Base-by-base conservation (phyloP, 2,797 vertebrate genomes). In the Pipistrellus pipistrellus region DNA sequence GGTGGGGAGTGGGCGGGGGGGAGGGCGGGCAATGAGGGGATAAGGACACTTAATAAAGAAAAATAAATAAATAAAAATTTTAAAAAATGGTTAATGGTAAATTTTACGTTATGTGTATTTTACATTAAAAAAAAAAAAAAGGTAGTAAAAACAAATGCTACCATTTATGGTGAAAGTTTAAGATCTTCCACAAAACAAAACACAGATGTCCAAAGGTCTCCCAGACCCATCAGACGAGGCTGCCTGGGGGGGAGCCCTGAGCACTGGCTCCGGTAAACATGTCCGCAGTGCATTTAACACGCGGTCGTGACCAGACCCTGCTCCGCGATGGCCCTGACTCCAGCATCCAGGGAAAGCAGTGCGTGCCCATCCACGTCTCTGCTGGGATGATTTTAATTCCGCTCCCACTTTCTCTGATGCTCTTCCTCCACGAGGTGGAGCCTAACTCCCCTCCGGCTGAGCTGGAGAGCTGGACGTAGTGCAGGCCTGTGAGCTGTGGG, bases 181-280 rank as follows among this genome's bases (percentile, higher is more conserved):
- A 89, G 69, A 23, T 23, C 32, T 64, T n/a, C 75, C 35, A 82
- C 62, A 62, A 77, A 95, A n/a, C 27, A 20, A 55, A 91, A 20
- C 32, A 69, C 4, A 15, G 12, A 10, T 0, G 44, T 35, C 38
- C 83, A 51, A 21, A 14, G 77, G 57, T 80, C 44, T 32, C 20
- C 27, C 30, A 44, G 53, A 62, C 20, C 48, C 15, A 64, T n/a
- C 44, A 55, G 27, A 5, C 25, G 71, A 41, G 73, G 38, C 20
- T 5, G 4, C 27, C 48, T 15, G 41, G 44, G 55, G 3, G 1
- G 27, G n/a, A 30, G 17, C 27, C 32, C 57, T 1, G 0, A 21
- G 41, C 11, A 21, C n/a, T 38, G 35, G 3, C 2, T 0, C 6
- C 17, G 27, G 23, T 13, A 4, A 18, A 27, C 68, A n/a, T 13